Conservation (phyloP, 2,113 vertebrate genomes). For the Malaclemys terrapin region DNA sequence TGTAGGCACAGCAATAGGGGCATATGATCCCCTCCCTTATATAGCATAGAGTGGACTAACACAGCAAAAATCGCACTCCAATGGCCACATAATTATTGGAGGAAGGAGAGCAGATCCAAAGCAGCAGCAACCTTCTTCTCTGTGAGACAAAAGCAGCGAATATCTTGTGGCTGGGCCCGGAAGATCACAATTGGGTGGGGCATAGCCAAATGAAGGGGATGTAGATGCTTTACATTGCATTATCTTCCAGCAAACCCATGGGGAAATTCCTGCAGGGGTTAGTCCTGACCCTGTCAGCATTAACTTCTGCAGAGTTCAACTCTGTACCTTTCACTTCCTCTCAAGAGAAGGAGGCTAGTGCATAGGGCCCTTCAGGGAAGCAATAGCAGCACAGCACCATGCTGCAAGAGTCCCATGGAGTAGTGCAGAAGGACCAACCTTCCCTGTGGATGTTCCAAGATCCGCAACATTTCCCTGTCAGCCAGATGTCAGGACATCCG, state of each 20-base stretch:
- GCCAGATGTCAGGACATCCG: not conserved
- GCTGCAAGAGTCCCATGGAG: not conserved
- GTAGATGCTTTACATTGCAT: not conserved
- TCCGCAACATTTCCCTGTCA: not conserved
- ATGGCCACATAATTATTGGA: not conserved
- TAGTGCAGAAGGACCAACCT: not conserved
- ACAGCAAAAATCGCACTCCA: not conserved
- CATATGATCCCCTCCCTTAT: not conserved
- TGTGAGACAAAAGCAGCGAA: not conserved
- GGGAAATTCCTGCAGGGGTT: not conserved
- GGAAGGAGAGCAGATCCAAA: not conserved
- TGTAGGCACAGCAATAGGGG: rapidly evolving
- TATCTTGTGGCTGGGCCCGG: not conserved
- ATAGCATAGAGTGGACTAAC: not conserved
- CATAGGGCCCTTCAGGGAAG: not conserved
- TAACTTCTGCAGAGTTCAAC: not conserved
- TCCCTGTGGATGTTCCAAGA: not conserved
- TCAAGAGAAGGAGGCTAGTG: not conserved
- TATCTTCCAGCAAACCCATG: not conserved
- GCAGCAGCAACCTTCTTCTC: not conserved
- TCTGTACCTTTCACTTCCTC: not conserved
- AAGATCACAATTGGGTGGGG: not conserved
- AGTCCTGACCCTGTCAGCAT: not conserved
- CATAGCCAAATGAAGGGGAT: not conserved
- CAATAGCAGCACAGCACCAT: not conserved